These are phyloP conservation scores for Trachelus iudaicus DNA, from an alignment of 2,888 invertebrate species.

Conservation along the genomic window DNA sequence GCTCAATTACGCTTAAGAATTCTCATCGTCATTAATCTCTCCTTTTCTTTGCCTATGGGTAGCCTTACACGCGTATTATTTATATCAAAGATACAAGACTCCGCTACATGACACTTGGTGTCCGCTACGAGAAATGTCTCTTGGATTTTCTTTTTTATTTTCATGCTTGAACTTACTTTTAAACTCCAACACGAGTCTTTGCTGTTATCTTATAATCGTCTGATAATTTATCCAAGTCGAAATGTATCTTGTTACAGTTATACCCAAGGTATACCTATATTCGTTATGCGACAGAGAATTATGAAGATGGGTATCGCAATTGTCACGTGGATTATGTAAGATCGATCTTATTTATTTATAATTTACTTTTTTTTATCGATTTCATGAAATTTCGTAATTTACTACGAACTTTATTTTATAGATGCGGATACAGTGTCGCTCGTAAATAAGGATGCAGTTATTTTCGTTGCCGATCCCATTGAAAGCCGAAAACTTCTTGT, in stretches of 20 bases:
- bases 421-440: background rate
- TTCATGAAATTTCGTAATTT: background rate
- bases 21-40: constrained; percentile 54
- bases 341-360: background rate
- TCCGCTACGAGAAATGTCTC: constrained; percentile 44
- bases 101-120: constrained; percentile 37
- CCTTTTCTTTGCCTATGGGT: constrained; percentile 18
- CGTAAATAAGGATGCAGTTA: background rate
- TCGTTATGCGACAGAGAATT: background rate
- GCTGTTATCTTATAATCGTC: constrained; percentile 61
- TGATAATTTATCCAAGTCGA: constrained; percentile 51
- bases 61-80: constrained; percentile 58
- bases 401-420: background rate
- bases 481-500: constrained; percentile 10
- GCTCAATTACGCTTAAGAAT: constrained; percentile 50
- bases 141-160: constrained; percentile 40
- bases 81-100: constrained; percentile 42
- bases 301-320: background rate
- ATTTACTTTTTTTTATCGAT: background rate
- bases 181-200: constrained; percentile 6
- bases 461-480: background rate
- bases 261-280: background rate
- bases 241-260: background rate
- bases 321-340: background rate
- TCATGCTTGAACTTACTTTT: background rate